A percentile compares a stretch with the other conserved stretches of the same genome.
These are phyloP conservation scores for Drosophila elegans DNA, from an alignment of 1,140 invertebrate genomes.

Conservation along the genomic window DNA sequence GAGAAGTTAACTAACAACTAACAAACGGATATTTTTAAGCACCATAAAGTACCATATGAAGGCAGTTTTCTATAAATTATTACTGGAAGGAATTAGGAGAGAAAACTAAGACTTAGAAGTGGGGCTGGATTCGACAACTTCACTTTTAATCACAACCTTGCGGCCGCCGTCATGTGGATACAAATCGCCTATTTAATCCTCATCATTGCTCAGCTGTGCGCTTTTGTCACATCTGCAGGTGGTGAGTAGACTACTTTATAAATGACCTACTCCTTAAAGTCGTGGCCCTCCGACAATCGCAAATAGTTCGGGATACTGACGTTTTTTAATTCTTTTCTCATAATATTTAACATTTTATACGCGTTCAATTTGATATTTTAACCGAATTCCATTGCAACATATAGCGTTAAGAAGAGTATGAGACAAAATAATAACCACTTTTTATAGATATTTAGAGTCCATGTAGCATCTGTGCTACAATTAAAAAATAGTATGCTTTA, in stretches of 20 bases:
- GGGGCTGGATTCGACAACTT: conserved; percentile 33
- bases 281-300: too few relatives aligned
- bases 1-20: conserved; percentile 18
- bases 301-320: too few relatives aligned
- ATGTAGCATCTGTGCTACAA: too few relatives aligned
- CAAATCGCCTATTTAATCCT: conserved; percentile 45
- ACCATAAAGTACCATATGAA: conserved; percentile 36
- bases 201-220: conserved; percentile 63
- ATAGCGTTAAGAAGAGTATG: too few relatives aligned
- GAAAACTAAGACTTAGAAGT: conserved; percentile 42
- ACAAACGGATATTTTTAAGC: conserved; percentile 5
- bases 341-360: too few relatives aligned
- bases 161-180: conserved; percentile 70
- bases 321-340: too few relatives aligned
- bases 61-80: conserved; percentile 29
- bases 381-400: too few relatives aligned
- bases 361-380: too few relatives aligned
- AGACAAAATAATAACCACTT: too few relatives aligned
- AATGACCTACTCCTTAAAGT: too few relatives aligned
- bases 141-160: conserved; percentile 28
- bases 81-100: conserved; percentile 30
- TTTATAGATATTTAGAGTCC: too few relatives aligned
- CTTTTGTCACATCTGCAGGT: conserved; percentile 60
- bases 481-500: too few relatives aligned
- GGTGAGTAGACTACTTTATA: conserved; percentile 47